A percentile compares a stretch with the other conserved stretches of the same genome.
Conservation (phyloP, 2,888 invertebrate genomes). For the Diarsia rubi region DNA sequence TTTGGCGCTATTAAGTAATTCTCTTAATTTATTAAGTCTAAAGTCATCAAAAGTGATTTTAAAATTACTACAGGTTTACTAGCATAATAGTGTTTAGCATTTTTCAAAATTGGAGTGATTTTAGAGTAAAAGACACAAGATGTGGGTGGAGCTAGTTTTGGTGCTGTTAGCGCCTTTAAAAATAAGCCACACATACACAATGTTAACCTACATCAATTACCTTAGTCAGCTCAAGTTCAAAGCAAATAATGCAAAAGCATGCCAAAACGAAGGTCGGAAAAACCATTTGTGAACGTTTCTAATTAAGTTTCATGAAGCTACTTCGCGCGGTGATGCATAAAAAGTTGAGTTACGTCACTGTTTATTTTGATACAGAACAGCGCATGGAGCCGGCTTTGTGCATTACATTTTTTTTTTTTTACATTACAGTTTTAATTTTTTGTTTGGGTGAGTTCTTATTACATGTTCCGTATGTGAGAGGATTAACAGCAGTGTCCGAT, state of each 20-base stretch:
- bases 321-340: slow-evolving; percentile 25
- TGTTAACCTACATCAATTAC: slow-evolving; percentile 11
- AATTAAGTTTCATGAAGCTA: slow-evolving; percentile 49
- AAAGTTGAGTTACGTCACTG: slow-evolving; percentile 26
- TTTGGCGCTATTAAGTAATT: too few relatives aligned
- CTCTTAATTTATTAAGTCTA: too few relatives aligned
- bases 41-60: too few relatives aligned
- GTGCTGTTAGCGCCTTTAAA: too few relatives aligned
- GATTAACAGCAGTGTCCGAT: background rate
- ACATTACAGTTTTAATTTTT: background rate
- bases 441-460: background rate
- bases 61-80: too few relatives aligned
- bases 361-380: slow-evolving; percentile 28
- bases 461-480: background rate
- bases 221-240: slow-evolving; percentile 13
- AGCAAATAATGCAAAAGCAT: slow-evolving; percentile 26
- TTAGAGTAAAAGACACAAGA: too few relatives aligned
- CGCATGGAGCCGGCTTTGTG: background rate
- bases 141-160: too few relatives aligned
- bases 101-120: too few relatives aligned
- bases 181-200: background rate
- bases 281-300: slow-evolving; percentile 27
- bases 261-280: slow-evolving; percentile 22
- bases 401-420: background rate
- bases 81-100: too few relatives aligned